Base-by-base conservation (phyloP, 2,113 vertebrate genomes). In the Ailurus styani region DNA sequence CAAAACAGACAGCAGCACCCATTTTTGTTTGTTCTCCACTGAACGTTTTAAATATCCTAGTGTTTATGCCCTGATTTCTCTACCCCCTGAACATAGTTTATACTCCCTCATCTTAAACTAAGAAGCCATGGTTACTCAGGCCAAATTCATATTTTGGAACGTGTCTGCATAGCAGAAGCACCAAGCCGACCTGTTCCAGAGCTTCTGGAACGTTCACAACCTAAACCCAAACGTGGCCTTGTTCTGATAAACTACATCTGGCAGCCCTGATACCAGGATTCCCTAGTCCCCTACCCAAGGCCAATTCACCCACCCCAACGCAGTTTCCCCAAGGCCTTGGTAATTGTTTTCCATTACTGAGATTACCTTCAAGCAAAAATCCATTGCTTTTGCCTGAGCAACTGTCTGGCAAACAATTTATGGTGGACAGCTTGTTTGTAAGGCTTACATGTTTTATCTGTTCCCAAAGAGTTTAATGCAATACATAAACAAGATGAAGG, bases 401-500 rank as follows among this genome's bases (percentile, higher is more conserved):
- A 78, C 0, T 4, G 27, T 31, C 79, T 64, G 70, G 60, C 50
- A 86, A 95, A 73, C 70, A 47, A 93, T 85, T 60, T 55, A 88
- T 4, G 42, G 45, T 50, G 34, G 42, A 9, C 0, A 40, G 62
- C 62, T 72, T 66, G 50, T 77, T 78, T 68, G 27, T 37, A 91
- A 86, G 92, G 95, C 64, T 84, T 93, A 89, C 90, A 75, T 15
- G 9, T 82, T 82, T 89, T 84, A 92, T 83, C 73, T 50, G 3
- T 70, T 52, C 37, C 79, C 34, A n/a, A 83, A 73, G 47, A 95
- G 52, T 72, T 93, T 95, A 96, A 91, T 34, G 64, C 81, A 96
- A 73, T 40, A 84, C 15, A 29, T 21, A 94, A 89, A 96, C 7
- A 52, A 91, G 90, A 85, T 85, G 20, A 90, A 93, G 37, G 70